Conservation (phyloP, 92 coral and sea anemone species). For the Isaurus tuberculatus region DNA sequence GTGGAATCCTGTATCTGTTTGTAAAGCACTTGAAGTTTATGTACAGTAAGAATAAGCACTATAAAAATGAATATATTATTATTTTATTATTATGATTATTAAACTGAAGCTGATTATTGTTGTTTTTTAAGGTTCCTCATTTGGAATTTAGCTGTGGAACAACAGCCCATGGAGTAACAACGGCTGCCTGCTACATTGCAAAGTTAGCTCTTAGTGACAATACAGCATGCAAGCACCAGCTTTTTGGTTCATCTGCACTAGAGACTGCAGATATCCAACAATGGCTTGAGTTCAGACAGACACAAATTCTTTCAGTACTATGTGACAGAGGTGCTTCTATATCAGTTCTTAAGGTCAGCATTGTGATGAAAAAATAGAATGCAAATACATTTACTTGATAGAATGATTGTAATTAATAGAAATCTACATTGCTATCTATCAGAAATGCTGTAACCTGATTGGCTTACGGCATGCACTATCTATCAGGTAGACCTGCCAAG, state of each 20-base stretch:
- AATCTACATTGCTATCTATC: too few relatives aligned
- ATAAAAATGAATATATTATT: too few relatives aligned
- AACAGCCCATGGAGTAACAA: conserved; percentile 40
- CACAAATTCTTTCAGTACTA: conserved; percentile 26
- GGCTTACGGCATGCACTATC: too few relatives aligned
- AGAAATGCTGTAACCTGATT: too few relatives aligned
- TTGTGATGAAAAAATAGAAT: too few relatives aligned
- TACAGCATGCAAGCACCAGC: conserved; percentile 10
- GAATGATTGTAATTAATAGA: too few relatives aligned
- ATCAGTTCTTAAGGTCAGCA: conserved; percentile 15
- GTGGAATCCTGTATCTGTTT: too few relatives aligned
- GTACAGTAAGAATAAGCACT: too few relatives aligned
- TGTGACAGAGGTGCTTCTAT: conserved; percentile 3
- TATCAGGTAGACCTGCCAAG: too few relatives aligned
- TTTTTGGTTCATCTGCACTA: conserved; percentile 28
- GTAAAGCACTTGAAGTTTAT: too few relatives aligned
- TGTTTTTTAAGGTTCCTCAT: conserved; percentile 18
- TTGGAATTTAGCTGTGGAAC: conserved; percentile 35
- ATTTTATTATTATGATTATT: too few relatives aligned
- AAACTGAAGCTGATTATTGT: background rate
- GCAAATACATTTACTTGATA: too few relatives aligned
- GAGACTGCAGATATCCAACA: conserved; percentile 37
- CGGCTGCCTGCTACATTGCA: conserved; percentile 42
- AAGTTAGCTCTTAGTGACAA: conserved; percentile 2
- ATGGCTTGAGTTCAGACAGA: conserved; percentile 43